Base-by-base conservation (phyloP, 92 coral and sea anemone species). In the Heteractis magnifica region DNA sequence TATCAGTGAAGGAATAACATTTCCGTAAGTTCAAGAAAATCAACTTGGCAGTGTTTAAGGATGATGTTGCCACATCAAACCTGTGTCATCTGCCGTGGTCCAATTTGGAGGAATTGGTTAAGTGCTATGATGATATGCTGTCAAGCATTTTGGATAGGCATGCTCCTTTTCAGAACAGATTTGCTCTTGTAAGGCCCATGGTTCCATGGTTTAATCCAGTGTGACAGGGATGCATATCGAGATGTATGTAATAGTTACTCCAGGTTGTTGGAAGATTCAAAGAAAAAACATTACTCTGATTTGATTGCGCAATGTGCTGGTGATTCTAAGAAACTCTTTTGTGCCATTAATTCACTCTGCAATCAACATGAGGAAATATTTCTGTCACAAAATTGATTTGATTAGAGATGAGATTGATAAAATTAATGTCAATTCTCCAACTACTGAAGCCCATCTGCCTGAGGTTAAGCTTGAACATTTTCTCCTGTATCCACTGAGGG, bases 281-380 rank as follows among this genome's bases (percentile, higher is more conserved):
- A 75, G 0, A 44, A 51, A 51, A 44, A 26, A 6, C 56, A 48
- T 16, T 86, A 80, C 12, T 56, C 75, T 13, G 84, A 77, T 26
- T 41, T 83, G 20, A 83, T 82, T 77, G 79, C 58, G 21, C 78
- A 77, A 56, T 87, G 87, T 77, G 82, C 90, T 26, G 90, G 90
- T 8, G 86, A 81, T 21, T 81, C 90, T 5, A 51, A 64, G 71
- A 49, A 80, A 68, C 5, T 2, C 1, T 53, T 53, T 53, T 12
- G 13, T 8, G 58, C 4, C 13, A 12, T 53, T 12, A 53, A 53
- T 53, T 53, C 58, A 53, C 58, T 53, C 10, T 53, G 58, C 86
- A 16, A 64, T 77, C 51, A 51, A 83, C 15, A 77, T 83, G 77
- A 83, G 86, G 48, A 52, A 73, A 26, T 83, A 5, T 65, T 83